Base-by-base conservation (phyloP, 2,888 invertebrate species). In the Caenorhabditis panamensis region DNA sequence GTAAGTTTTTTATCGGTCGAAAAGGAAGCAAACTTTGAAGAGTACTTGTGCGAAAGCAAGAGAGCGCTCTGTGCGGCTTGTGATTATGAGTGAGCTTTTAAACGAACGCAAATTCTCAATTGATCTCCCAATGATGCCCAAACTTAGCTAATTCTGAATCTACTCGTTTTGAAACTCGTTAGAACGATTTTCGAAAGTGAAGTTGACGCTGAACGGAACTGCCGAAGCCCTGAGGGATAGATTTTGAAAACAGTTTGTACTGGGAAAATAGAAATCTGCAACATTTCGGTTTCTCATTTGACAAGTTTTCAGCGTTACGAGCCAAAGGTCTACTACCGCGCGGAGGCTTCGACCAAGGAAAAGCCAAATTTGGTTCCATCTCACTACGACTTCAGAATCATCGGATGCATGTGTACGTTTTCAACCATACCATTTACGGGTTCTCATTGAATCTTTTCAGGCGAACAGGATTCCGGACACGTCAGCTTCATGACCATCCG, bases 401-500 rank as follows among this genome's bases (percentile, higher is more conserved):
- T 98, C 86, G 97, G 97, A 81, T 98, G 98, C 92, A 94, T 97
- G 92, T 98, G 97, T 92, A 75, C 82, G 89, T 82, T 66, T 64
- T 78, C 41, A 13, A 31, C 22, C 20, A 36, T 31, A n/a, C n/a
- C 26, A 24, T 41, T 36, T n/a, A 4, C 22, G n/a, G 53, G 5
- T 59, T 59, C n/a, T 61, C 9, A 13, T 22, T 24, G 16, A 44
- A 36, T 28, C 24, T 36, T 75, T 77, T 63, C 88, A 92, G 92
- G 92, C 92, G 96, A 97, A 92, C 96, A 96, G 92, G 97, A 97
- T 91, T 94, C 95, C 64, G 94, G 95, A 71, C 93, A 94, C 82
- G 94, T 98, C 86, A 95, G 94, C 91, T 98, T 96, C 96, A 96
- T 97, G 94, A 96, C 96, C 95, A 92, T 98, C 89, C 95, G 96